phyloP scores from a whole-genome alignment of 1,140 invertebrate genomes.

The Popillia japonica region DNA sequence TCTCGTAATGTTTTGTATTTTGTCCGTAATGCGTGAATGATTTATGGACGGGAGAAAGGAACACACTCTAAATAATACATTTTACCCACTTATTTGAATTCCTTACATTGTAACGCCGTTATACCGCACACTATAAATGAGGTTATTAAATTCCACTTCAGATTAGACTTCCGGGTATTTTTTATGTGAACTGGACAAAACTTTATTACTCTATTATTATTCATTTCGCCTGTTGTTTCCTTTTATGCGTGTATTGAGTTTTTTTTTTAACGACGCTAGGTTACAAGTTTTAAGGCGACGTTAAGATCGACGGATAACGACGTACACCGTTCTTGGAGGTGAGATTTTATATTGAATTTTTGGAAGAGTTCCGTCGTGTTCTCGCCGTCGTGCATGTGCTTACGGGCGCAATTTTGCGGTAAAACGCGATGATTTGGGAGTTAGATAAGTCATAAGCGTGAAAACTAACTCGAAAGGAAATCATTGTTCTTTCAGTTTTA shows the following conservation, averaged over 20 bases:
- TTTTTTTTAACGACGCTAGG: slow-evolving; percentile 21
- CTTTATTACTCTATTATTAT: slow-evolving; percentile 33
- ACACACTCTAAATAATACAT: slow-evolving; percentile 24
- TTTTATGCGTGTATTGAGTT: not conserved
- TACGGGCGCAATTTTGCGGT: not conserved
- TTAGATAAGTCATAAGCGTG: not conserved
- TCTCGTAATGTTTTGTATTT: slow-evolving; percentile 26
- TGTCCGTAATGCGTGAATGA: slow-evolving; percentile 29
- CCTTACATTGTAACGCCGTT: slow-evolving; percentile 26
- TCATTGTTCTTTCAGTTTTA: too few species aligned
- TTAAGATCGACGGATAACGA: slow-evolving; percentile 16
- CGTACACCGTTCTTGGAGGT: not conserved
- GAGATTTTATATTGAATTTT: slow-evolving; percentile 28
- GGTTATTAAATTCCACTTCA: slow-evolving; percentile 32
- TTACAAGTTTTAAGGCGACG: slow-evolving; percentile 16
- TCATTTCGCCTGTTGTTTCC: slow-evolving; percentile 18
- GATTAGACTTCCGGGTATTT: slow-evolving; percentile 34
- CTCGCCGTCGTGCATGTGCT: not conserved
- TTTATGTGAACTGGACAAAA: slow-evolving; percentile 35
- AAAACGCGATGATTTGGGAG: not conserved
- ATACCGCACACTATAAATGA: slow-evolving; percentile 21
- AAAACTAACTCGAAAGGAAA: not conserved
- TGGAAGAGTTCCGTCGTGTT: not conserved
- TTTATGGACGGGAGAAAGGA: slow-evolving; percentile 1
- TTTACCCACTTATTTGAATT: slow-evolving; percentile 34